phyloP scores from a whole-genome alignment of 35 echinoderm and acorn worm genomes.

The Eucidaris tribuloides region DNA sequence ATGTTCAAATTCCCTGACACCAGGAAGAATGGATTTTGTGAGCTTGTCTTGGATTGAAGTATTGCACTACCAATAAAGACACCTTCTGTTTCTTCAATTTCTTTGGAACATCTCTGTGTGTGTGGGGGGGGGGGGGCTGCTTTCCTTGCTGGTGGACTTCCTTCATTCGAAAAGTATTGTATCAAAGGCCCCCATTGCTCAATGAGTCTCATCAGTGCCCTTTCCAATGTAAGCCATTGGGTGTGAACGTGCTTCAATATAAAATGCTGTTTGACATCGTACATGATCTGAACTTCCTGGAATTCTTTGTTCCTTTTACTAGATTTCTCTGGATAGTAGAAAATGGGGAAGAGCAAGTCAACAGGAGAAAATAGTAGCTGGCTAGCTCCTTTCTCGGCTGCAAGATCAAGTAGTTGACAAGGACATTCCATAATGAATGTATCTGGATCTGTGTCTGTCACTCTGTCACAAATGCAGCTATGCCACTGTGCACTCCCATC shows the following conservation, averaged over 20 bases:
- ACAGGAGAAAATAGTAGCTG: conserved; percentile 28
- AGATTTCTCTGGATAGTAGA: conserved; percentile 52
- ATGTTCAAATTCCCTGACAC: too few relatives aligned
- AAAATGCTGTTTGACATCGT: conserved; percentile 24
- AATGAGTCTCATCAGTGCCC: conserved; percentile 30
- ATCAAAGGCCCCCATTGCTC: conserved; percentile 47
- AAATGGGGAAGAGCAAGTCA: conserved; percentile 34
- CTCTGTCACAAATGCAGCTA: conserved; percentile 37
- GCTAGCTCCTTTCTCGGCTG: conserved; percentile 37
- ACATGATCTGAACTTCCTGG: conserved; percentile 13
- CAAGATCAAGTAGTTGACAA: conserved; percentile 32
- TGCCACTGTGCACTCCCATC: conserved; percentile 35
- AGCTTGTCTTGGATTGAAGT: background rate
- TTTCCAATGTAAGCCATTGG: conserved; percentile 28
- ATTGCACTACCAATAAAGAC: background rate
- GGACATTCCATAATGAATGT: conserved; percentile 12
- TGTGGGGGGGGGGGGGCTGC: too few relatives aligned
- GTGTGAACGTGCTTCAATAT: conserved; percentile 51
- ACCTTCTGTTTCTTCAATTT: background rate
- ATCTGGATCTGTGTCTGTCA: conserved; percentile 20
- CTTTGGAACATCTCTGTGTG: too few relatives aligned
- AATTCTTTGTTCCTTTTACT: conserved; percentile 40
- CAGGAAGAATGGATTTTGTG: background rate
- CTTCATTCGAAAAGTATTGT: conserved; percentile 36
- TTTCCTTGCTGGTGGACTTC: background rate